Conservation (phyloP, 2,888 invertebrate genomes). For the Chelonus formosanus region DNA sequence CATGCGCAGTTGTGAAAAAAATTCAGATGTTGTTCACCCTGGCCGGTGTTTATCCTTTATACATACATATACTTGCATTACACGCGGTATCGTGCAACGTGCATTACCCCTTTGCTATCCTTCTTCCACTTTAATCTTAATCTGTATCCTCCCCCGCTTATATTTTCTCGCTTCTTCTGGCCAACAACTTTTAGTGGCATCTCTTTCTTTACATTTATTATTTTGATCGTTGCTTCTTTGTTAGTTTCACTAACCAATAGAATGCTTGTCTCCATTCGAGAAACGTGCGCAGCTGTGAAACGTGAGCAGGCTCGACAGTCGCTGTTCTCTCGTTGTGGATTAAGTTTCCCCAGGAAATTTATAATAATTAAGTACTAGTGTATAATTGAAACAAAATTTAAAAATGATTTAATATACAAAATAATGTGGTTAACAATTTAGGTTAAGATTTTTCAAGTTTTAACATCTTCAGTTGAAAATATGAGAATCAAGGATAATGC, state of each 20-base stretch:
- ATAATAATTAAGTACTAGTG: no score
- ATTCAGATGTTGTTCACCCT: conserved; percentile 24
- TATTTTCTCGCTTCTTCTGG: conserved; percentile 7
- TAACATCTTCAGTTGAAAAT: no score
- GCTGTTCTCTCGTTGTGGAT: no score
- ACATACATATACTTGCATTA: not conserved
- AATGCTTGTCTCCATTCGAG: conserved; percentile 19
- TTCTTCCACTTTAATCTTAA: conserved; percentile 4
- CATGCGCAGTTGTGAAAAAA: conserved; percentile 7
- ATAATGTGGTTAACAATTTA: no score
- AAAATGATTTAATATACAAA: no score
- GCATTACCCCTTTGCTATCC: conserved; percentile 16
- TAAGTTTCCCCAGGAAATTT: not conserved
- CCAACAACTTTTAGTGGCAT: not conserved
- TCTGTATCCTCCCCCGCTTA: conserved; percentile 16
- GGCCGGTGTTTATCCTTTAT: conserved; percentile 6
- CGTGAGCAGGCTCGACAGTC: conserved; percentile 43
- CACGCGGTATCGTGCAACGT: conserved; percentile 8
- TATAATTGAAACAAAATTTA: no score
- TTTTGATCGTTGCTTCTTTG: not conserved
- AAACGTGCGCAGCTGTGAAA: conserved; percentile 49
- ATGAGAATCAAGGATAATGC: conserved; percentile 4
- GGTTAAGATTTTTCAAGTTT: no score
- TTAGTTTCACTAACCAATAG: conserved; percentile 4
- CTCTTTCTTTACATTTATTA: conserved; percentile 1